These are phyloP conservation scores for Bradysia coprophila DNA, from an alignment of 1,140 invertebrate species.

Conservation along the genomic window DNA sequence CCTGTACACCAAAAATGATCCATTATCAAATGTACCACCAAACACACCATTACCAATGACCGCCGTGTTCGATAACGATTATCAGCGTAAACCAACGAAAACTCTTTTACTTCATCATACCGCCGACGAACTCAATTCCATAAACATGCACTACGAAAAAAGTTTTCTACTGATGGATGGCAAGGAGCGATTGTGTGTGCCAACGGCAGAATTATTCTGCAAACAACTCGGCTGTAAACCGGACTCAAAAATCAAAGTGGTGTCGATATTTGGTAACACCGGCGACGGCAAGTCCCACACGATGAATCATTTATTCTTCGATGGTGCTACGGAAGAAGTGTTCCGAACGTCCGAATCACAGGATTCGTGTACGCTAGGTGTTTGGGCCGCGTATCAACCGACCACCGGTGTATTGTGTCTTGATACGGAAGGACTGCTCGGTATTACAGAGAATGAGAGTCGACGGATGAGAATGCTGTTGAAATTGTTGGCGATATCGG, in stretches of 20 bases:
- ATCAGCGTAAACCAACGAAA: too few relatives aligned
- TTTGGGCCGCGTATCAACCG: conserved; percentile 60
- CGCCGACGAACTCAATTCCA: conserved; percentile 1
- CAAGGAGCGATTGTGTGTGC: conserved; percentile 31
- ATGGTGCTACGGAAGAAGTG: conserved; percentile 48
- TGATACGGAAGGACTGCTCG: conserved; percentile 54
- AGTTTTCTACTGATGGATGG: conserved; percentile 36
- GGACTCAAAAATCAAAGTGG: conserved; percentile 49
- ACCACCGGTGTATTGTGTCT: conserved; percentile 45
- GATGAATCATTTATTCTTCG: conserved; percentile 64
- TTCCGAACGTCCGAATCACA: conserved; percentile 56
- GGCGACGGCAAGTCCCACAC: conserved; percentile 75
- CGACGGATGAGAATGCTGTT: conserved; percentile 53
- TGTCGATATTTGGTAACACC: conserved; percentile 76
- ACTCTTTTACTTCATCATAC: background rate
- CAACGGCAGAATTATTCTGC: conserved; percentile 29
- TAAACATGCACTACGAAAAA: conserved; percentile 2
- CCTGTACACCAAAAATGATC: too few relatives aligned
- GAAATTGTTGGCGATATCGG: conserved; percentile 62
- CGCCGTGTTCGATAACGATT: too few relatives aligned
- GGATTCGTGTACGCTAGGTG: conserved; percentile 57
- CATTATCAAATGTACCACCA: too few relatives aligned
- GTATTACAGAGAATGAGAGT: conserved; percentile 43
- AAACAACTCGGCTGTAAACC: conserved; percentile 26
- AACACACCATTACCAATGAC: too few relatives aligned